Evolutionary conservation across 2,888 invertebrate species (phyloP).

Genomic region (Ischnura elegans): DNA sequence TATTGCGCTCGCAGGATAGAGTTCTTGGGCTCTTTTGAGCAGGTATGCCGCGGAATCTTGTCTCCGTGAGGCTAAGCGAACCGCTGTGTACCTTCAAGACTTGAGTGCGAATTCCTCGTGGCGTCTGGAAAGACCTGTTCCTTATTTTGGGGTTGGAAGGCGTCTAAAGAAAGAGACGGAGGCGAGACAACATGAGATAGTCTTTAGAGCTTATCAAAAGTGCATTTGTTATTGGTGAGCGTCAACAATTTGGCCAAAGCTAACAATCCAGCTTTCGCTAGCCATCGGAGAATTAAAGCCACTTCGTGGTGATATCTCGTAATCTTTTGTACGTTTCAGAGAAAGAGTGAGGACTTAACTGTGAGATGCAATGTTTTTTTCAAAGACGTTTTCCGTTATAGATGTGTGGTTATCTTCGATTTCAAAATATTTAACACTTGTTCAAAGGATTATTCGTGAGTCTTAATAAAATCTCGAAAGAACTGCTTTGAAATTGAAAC

Average conservation of each 20-base stretch:
- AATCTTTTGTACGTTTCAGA: neutral
- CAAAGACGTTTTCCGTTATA: too few species aligned
- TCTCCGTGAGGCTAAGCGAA: neutral
- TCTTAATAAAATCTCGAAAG: too few species aligned
- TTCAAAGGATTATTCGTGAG: too few species aligned
- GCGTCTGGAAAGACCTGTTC: neutral
- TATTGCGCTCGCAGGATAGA: slow-evolving; percentile 1
- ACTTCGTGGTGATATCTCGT: neutral
- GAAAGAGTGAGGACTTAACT: too few species aligned
- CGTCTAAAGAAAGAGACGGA: neutral
- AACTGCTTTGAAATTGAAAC: too few species aligned
- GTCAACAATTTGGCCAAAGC: neutral
- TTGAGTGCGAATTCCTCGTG: slow-evolving; percentile 10
- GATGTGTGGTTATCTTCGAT: too few species aligned
- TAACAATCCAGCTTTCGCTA: neutral
- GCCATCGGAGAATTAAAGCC: neutral
- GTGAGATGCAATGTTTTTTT: too few species aligned
- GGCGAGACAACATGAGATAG: neutral
- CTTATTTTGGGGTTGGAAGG: neutral
- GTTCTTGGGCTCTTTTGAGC: slow-evolving; percentile 42
- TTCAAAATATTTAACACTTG: too few species aligned
- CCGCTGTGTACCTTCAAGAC: neutral
- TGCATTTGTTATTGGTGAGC: neutral
- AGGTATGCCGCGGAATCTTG: slow-evolving; percentile 36
- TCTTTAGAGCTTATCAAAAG: neutral